phyloP scores from a whole-genome alignment of 2,797 vertebrate species.

The Darevskia mixta region DNA sequence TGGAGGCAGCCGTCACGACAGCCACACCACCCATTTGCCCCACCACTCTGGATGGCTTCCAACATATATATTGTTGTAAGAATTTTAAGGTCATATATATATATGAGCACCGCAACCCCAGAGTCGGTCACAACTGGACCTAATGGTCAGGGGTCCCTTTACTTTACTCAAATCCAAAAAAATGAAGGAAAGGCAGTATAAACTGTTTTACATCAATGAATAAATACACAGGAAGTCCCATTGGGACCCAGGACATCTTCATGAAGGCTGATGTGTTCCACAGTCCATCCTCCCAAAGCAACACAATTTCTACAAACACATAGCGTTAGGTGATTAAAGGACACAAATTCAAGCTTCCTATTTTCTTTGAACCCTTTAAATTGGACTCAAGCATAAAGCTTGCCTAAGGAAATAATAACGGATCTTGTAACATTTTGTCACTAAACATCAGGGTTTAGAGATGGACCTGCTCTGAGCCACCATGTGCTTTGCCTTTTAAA shows the following conservation, averaged over 20 bases:
- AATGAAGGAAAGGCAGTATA: too few species aligned
- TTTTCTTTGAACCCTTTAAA: constrained; percentile 59
- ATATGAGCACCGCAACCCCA: too few species aligned
- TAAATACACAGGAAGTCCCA: fast-evolving
- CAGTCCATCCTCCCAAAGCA: not conserved
- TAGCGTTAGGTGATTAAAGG: not conserved
- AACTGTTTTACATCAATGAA: not conserved
- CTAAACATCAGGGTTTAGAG: constrained; percentile 62
- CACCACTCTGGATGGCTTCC: too few species aligned
- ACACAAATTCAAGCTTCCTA: constrained; percentile 56
- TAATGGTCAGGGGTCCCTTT: too few species aligned
- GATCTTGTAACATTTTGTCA: constrained; percentile 58
- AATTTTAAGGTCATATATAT: too few species aligned
- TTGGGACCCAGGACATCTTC: not conserved
- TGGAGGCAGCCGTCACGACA: not conserved
- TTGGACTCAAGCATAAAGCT: constrained; percentile 68
- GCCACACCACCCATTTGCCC: too few species aligned
- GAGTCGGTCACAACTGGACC: too few species aligned
- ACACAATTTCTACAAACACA: constrained; percentile 15
- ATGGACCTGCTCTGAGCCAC: constrained; percentile 46
- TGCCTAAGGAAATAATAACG: constrained; percentile 67
- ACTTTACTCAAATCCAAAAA: too few species aligned
- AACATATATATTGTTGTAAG: too few species aligned
- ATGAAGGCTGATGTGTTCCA: not conserved
- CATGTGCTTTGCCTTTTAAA: constrained; percentile 59